Evolutionary conservation across 2,113 vertebrate genomes (phyloP).

Genomic region (Amblyopsis rosae): DNA sequence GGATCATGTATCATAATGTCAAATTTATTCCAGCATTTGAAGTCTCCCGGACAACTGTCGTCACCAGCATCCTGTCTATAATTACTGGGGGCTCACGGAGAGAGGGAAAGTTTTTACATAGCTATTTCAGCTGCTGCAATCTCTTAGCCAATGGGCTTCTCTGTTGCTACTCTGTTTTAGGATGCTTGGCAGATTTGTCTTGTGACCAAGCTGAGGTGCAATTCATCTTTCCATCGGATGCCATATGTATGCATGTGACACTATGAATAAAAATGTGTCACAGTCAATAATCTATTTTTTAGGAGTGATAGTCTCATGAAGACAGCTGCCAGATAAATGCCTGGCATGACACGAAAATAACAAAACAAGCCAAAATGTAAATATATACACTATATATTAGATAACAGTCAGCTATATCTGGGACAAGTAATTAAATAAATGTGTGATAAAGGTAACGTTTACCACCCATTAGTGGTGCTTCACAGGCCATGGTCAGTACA

Average conservation of each 20-base stretch:
- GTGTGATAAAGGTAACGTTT: too few species aligned
- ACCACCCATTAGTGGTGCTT: too few species aligned
- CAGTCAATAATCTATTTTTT: slow-evolving; percentile 55
- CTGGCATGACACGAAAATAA: neutral
- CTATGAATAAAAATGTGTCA: slow-evolving; percentile 65
- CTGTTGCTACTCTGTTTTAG: slow-evolving; percentile 80
- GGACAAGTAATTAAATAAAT: too few species aligned
- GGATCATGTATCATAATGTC: slow-evolving; percentile 78
- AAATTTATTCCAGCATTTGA: slow-evolving; percentile 78
- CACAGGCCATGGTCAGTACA: neutral
- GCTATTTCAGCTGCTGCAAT: slow-evolving; percentile 66
- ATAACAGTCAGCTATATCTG: neutral
- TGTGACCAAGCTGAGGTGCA: slow-evolving; percentile 59
- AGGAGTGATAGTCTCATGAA: slow-evolving; percentile 27
- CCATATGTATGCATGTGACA: slow-evolving; percentile 63
- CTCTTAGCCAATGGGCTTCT: slow-evolving; percentile 53
- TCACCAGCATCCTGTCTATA: slow-evolving; percentile 76
- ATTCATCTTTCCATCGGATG: slow-evolving; percentile 60
- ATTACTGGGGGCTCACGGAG: slow-evolving; percentile 61
- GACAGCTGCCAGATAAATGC: slow-evolving; percentile 23
- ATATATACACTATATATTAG: neutral
- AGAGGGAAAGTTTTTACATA: slow-evolving; percentile 78
- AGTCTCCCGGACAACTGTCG: slow-evolving; percentile 74
- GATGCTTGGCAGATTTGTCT: slow-evolving; percentile 75
- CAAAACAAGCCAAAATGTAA: neutral